Evolutionary conservation across 2,888 invertebrate species (phyloP), one percentile per base, ranked within the genome.

Genomic region (Drosophila testacea): DNA sequence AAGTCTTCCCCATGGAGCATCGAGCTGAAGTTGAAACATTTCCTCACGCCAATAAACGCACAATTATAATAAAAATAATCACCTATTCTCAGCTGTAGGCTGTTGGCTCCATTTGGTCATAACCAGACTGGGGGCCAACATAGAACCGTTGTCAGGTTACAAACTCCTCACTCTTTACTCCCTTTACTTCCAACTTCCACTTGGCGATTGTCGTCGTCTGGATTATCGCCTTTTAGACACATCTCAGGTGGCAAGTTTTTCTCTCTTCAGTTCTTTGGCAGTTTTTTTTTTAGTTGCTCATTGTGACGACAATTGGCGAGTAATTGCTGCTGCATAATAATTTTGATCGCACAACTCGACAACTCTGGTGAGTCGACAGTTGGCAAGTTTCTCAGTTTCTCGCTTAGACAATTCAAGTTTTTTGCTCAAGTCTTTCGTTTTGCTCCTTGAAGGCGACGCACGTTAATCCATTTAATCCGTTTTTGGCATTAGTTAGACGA

Each of bases 11-110:
- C 36, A 10, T 4, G 57, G 22, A 16, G n/a, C 28, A 10, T 16
- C 9, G 4, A 9, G 4, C 16, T 5, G 22, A 22, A 6, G 44
- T 9, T 27, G 56, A 55, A 39, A 32, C 89, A 90, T 88, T 86
- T 76, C 80, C 83, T 84, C 90, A 90, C 90, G 90, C 86, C 88
- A 85, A 83, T 91, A 88, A 90, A 81, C 81, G 80, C 77, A 85
- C 90, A 90, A 91, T 91, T 91, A 91, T 90, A 89, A 91, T 90
- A 90, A 89, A 91, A 90, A 90, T 91, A 91, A 91, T 91, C 91
- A 83, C 82, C 67, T 69, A 64, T 68, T 41, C 22, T 22, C 63
- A 44, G 42, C 62, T 64, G 67, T 30, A 6, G 30, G 2, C 22
- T 59, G 57, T 47, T 59, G 52, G 52, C 84, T 75, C 55, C 68